Percentiles rank a stretch among this genome's conserved stretches.
Evolutionary conservation across 2,113 vertebrate genomes (phyloP).

Genomic region (Trichomycterus rosablanca): DNA sequence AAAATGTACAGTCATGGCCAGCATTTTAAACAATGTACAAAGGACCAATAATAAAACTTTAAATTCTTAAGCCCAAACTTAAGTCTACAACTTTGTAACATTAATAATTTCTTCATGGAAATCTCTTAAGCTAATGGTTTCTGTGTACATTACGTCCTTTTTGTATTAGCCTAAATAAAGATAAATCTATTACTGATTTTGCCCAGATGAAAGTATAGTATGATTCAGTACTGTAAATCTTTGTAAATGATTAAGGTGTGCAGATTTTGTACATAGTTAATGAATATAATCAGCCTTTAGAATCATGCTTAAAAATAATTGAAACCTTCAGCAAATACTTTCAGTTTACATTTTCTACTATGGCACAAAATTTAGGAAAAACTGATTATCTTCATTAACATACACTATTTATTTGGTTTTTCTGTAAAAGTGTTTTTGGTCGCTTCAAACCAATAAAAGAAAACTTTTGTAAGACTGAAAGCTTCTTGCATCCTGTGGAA

Average conservation of each 20-base stretch:
- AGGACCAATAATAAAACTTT: background rate
- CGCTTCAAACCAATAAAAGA: constrained; percentile 73
- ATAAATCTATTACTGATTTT: constrained; percentile 66
- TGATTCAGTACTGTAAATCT: constrained; percentile 81
- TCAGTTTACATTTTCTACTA: background rate
- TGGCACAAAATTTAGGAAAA: constrained; percentile 18
- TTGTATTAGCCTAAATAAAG: constrained; percentile 61
- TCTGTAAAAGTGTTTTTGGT: constrained; percentile 64
- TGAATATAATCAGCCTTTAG: too few relatives aligned
- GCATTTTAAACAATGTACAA: too few relatives aligned
- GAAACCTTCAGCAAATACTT: too few relatives aligned
- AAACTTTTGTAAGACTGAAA: constrained; percentile 71
- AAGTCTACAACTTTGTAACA: constrained; percentile 45
- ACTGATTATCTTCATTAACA: constrained; percentile 61
- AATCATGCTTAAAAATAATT: too few relatives aligned
- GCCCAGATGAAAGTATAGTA: constrained; percentile 57
- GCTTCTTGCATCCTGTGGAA: constrained; percentile 58
- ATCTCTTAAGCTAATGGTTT: constrained; percentile 45
- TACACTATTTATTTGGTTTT: constrained; percentile 68
- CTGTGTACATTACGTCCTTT: constrained; percentile 49
- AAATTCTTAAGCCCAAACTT: too few relatives aligned
- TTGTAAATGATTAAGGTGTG: constrained; percentile 76
- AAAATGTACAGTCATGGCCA: too few relatives aligned
- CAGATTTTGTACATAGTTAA: constrained; percentile 65
- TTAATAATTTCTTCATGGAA: constrained; percentile 44